These are phyloP conservation scores for Andrena bucephala DNA, from an alignment of 2,888 invertebrate genomes.

Conservation along the genomic window DNA sequence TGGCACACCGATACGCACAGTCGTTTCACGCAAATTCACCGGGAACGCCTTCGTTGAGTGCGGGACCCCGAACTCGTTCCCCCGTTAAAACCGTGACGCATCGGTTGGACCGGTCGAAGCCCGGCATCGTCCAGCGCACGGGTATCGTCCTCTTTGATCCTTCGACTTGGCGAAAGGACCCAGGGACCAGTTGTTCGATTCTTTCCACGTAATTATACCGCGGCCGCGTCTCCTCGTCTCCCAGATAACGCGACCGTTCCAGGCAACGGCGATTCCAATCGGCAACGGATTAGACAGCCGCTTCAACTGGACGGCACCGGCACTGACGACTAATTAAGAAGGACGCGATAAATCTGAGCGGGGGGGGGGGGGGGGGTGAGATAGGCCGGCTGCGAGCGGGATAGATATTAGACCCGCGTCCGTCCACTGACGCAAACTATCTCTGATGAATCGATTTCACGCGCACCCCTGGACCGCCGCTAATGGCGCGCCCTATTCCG, in stretches of 20 bases:
- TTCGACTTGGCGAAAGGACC: conserved; percentile 66
- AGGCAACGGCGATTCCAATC: conserved; percentile 20
- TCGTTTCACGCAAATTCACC: conserved; percentile 82
- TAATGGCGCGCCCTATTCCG: conserved; percentile 47
- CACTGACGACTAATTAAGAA: conserved; percentile 63
- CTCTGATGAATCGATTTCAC: conserved; percentile 61
- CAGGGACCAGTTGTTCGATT: conserved; percentile 48
- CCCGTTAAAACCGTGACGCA: conserved; percentile 79
- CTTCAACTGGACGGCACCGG: conserved; percentile 18
- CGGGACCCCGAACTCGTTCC: conserved; percentile 69
- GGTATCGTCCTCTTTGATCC: conserved; percentile 70
- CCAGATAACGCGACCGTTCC: conserved; percentile 50
- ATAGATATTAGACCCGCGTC: conserved; percentile 24
- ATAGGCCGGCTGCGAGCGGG: conserved; percentile 5
- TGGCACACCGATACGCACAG: conserved; percentile 64
- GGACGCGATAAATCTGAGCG: conserved; percentile 49
- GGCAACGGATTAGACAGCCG: conserved; percentile 20
- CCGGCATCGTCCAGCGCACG: conserved; percentile 49
- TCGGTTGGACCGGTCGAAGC: conserved; percentile 69
- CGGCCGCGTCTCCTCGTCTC: conserved; percentile 33
- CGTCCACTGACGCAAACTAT: conserved; percentile 40
- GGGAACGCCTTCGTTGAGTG: conserved; percentile 73
- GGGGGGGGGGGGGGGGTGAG: not conserved
- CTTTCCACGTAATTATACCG: conserved; percentile 70
- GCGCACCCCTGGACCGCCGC: conserved; percentile 49